Evolutionary conservation across 2,113 vertebrate species (phyloP), one percentile per base, ranked within the genome.

Genomic region (Takifugu flavidus): DNA sequence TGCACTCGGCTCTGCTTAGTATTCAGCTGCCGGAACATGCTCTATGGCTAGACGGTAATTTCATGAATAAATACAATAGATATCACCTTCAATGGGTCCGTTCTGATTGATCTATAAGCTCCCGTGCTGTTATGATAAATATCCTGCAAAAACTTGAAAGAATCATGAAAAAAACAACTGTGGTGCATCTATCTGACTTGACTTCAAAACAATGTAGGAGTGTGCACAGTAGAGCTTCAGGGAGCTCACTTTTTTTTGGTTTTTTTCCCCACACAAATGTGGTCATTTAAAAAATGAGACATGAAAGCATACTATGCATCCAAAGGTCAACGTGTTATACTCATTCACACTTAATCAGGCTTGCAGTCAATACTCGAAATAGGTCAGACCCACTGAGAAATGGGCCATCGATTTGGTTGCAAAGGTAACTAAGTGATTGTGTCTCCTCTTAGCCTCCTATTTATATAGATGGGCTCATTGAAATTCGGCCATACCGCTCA

Each of bases 11-110:
- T 53, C 27, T 65, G 31, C 56, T 78, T 84, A 51, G 54, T 57
- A 77, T 82, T 77, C 82, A 61, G 42, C 43, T 34, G 45, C 8
- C 31, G 53, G 31, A 73, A 56, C 49, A 28, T 25, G 29, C 81
- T 52, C 12, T 39, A 31, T 49, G 56, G 78, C 62, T 76, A 71
- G 62, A 77, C 66, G 52, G 59, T 63, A 58, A 79, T 79, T 56
- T 67, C 74, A 78, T 79, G 72, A 78, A 79, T 84, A 72, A 75
- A 82, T 75, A 82, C 56, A 79, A 59, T 50, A 74, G 46, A 74
- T 53, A 72, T 78, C 44, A 27, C 51, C 50, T 65, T 64, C 50
- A 56, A 74, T 77, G 13, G 73, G 62, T 42, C 56, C 52, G 49
- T 12, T 6, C 55, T 54, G 53, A 72, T 82, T 69, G 51, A 79